Conservation (phyloP, 2,113 vertebrate genomes). For the Centrocercus urophasianus region DNA sequence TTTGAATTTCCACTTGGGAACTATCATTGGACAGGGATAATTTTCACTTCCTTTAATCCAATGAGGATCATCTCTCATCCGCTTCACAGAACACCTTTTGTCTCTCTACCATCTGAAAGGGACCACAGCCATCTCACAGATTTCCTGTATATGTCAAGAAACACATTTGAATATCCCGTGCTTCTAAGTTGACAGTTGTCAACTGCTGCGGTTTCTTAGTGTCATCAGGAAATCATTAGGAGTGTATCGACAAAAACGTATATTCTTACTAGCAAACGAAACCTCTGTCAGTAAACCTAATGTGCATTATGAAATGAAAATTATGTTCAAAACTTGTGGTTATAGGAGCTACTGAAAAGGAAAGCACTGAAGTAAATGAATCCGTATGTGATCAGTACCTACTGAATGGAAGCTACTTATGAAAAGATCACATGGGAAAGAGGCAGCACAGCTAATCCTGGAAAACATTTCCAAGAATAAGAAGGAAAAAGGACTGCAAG, state of each 20-base stretch:
- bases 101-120: background rate
- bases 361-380: background rate
- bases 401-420: background rate
- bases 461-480: background rate
- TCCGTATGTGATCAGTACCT: background rate
- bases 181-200: background rate
- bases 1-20: background rate
- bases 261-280: background rate
- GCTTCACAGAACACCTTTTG: background rate
- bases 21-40: background rate
- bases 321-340: background rate
- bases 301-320: background rate
- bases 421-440: background rate
- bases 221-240: background rate
- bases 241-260: background rate
- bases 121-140: background rate
- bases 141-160: background rate
- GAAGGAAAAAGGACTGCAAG: background rate
- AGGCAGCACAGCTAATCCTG: background rate
- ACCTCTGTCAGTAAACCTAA: background rate
- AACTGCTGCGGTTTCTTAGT: background rate
- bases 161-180: background rate
- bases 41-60: background rate
- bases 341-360: background rate
- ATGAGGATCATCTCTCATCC: background rate